These are phyloP conservation scores for Caenorhabditis angaria DNA, from an alignment of 2,888 invertebrate genomes.

Conservation along the genomic window DNA sequence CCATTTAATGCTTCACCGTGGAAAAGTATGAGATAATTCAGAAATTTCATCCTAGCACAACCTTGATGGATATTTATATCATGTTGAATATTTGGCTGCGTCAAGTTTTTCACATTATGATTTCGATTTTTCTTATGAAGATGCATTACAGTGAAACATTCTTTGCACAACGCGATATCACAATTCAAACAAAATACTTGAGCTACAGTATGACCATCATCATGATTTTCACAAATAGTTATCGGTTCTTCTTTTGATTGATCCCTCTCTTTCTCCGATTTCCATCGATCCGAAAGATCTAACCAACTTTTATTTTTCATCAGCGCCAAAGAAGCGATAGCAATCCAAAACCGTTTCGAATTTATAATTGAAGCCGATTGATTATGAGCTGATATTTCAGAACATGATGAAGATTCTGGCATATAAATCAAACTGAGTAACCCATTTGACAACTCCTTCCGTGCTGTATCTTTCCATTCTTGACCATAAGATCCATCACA, in stretches of 20 bases:
- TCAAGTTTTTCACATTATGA: conserved; percentile 37
- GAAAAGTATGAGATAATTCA: conserved; percentile 89
- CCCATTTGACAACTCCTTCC: conserved; percentile 53
- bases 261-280: conserved; percentile 39
- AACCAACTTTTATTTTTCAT: conserved; percentile 77
- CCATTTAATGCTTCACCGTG: conserved; percentile 89
- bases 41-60: conserved; percentile 92
- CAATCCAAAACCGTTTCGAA: conserved; percentile 80
- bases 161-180: conserved; percentile 80
- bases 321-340: conserved; percentile 88
- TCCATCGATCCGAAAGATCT: conserved; percentile 50
- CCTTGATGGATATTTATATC: conserved; percentile 94
- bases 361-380: conserved; percentile 12
- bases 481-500: conserved; percentile 49
- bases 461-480: conserved; percentile 58
- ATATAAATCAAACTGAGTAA: conserved; percentile 42
- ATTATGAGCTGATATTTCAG: conserved; percentile 18
- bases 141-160: conserved; percentile 94
- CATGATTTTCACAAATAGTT: conserved; percentile 88
- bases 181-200: conserved; percentile 87
- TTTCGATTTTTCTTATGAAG: conserved; percentile 84
- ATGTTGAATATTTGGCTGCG: conserved; percentile 40
- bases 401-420: conserved; percentile 36
- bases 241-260: conserved; percentile 57
- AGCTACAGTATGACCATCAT: conserved; percentile 78